Percentiles rank a stretch among this genome's conserved stretches.
Evolutionary conservation across 1,140 invertebrate species (phyloP).

Genomic region (Octopus sinensis): DNA sequence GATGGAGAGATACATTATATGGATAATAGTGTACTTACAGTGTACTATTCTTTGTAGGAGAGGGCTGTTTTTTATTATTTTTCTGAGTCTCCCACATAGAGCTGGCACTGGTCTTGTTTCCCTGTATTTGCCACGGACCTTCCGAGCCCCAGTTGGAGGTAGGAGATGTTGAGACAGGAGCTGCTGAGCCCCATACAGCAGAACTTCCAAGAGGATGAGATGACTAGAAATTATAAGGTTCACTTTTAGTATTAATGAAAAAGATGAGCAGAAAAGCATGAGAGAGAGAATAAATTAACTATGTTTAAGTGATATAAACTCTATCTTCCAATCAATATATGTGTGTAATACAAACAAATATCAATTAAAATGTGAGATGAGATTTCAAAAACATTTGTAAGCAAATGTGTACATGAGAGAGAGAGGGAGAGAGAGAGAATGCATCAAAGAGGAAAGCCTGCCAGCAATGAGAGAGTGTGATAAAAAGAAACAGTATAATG

Average conservation of each 20-base stretch:
- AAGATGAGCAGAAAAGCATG: no score
- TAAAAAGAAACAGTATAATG: not conserved
- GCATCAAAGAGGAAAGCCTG: not conserved
- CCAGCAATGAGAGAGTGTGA: not conserved
- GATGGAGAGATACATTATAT: no score
- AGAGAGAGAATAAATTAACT: no score
- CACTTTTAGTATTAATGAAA: no score
- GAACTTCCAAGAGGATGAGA: not conserved
- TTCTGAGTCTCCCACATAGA: not conserved
- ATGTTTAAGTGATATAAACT: no score
- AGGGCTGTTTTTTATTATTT: not conserved
- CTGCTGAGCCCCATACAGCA: not conserved
- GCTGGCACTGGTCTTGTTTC: not conserved
- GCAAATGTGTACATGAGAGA: not conserved
- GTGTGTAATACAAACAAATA: no score
- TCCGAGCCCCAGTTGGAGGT: not conserved
- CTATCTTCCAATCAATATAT: no score
- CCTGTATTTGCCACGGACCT: not conserved
- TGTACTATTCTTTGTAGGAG: conserved; percentile 1
- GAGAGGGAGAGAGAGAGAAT: not conserved
- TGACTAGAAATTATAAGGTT: no score
- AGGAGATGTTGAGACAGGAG: conserved; percentile 7
- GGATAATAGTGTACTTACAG: not conserved
- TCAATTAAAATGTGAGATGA: no score
- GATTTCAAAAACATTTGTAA: no score